Conservation (phyloP, 2,113 vertebrate species). For the Athene noctua region DNA sequence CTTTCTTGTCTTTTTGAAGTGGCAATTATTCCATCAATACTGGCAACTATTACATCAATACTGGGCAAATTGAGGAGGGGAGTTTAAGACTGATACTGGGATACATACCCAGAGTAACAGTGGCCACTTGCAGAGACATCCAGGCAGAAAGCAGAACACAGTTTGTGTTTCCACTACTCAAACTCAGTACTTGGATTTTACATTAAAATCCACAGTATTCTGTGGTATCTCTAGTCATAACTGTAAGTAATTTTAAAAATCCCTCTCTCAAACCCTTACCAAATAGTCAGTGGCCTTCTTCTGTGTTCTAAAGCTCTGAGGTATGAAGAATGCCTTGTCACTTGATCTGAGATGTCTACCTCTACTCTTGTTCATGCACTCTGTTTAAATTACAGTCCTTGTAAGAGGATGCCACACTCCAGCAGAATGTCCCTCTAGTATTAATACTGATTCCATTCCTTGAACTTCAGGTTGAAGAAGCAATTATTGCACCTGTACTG, state of each 20-base stretch:
- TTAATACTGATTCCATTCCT: not conserved
- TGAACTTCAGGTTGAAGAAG: not conserved
- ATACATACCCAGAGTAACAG: not conserved
- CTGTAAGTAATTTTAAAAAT: not conserved
- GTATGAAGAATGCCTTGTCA: not conserved
- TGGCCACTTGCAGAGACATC: not conserved
- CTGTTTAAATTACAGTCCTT: not conserved
- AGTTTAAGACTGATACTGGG: not conserved
- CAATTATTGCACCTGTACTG: not conserved
- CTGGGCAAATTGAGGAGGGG: not conserved
- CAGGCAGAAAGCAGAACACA: not conserved
- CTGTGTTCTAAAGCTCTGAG: not conserved
- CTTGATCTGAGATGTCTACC: not conserved
- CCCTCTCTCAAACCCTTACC: not conserved
- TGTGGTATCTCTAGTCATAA: not conserved
- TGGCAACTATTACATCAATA: no score
- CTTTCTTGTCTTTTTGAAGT: not conserved
- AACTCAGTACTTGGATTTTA: not conserved
- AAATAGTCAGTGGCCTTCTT: not conserved
- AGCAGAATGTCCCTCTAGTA: not conserved
- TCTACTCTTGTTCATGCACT: not conserved
- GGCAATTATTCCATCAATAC: not conserved
- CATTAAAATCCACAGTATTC: not conserved
- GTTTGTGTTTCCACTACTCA: not conserved
- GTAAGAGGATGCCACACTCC: not conserved